These are phyloP conservation scores for Bungarus multicinctus DNA, from an alignment of 2,113 vertebrate species.

Conservation along the genomic window DNA sequence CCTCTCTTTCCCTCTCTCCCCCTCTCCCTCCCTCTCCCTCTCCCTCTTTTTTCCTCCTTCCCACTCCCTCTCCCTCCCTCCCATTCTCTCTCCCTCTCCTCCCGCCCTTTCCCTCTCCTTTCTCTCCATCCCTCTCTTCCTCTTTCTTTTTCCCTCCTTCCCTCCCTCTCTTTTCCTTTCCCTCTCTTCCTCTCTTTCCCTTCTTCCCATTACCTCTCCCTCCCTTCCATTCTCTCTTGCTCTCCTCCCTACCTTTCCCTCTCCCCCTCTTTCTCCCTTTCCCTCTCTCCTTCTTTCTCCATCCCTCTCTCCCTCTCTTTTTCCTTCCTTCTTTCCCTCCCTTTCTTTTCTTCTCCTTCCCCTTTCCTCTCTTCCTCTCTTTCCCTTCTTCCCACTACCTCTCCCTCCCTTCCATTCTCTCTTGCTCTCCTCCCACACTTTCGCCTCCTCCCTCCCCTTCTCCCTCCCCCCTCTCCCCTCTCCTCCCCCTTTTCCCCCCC, in stretches of 20 bases:
- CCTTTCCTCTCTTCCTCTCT: accelerated
- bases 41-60: accelerated
- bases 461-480: accelerated
- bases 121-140: accelerated
- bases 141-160: accelerated
- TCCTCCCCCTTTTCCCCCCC: accelerated
- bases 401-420: too few relatives aligned
- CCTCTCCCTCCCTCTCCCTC: accelerated
- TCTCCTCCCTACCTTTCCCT: accelerated
- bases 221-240: too few relatives aligned
- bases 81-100: too few relatives aligned
- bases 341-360: too few relatives aligned
- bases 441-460: too few relatives aligned
- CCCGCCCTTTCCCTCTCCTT: accelerated
- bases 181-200: accelerated
- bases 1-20: too few relatives aligned
- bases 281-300: accelerated
- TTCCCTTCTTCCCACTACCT: accelerated
- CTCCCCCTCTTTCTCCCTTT: accelerated
- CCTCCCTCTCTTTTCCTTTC: accelerated
- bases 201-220: too few relatives aligned
- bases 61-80: accelerated
- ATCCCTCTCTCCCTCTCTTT: accelerated
- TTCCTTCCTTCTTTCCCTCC: too few relatives aligned
- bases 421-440: too few relatives aligned